Conservation (phyloP, 2,113 vertebrate genomes). For the Micromys minutus region DNA sequence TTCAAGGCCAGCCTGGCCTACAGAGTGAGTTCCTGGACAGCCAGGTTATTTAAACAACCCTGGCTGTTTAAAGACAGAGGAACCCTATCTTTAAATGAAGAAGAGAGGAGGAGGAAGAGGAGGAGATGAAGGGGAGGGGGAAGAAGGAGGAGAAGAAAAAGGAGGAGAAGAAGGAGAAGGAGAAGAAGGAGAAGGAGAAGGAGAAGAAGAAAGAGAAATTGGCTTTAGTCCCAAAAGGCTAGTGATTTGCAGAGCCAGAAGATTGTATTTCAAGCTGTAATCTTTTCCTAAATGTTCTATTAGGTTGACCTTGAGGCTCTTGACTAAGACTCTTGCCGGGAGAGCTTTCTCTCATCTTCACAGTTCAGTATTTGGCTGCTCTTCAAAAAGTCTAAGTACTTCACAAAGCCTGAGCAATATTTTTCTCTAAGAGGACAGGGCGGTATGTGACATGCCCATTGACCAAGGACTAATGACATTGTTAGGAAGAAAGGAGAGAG, state of each 20-base stretch:
- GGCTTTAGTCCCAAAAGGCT: constrained; percentile 13
- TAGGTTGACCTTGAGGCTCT: constrained; percentile 55
- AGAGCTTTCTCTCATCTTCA: constrained; percentile 20
- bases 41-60: neutral
- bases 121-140: too few species aligned
- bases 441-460: constrained; percentile 48
- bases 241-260: constrained; percentile 28
- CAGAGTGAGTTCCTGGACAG: neutral
- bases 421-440: constrained; percentile 61
- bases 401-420: constrained; percentile 53
- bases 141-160: too few species aligned
- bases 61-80: neutral
- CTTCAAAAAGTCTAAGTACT: constrained; percentile 68
- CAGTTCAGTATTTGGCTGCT: constrained; percentile 52
- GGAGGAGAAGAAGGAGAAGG: fast-evolving
- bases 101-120: too few species aligned
- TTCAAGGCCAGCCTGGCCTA: neutral
- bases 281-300: constrained; percentile 43
- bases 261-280: neutral
- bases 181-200: too few species aligned
- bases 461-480: constrained; percentile 71
- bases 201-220: neutral
- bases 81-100: neutral
- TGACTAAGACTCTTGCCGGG: constrained; percentile 12
- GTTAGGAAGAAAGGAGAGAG: constrained; percentile 53